Base-by-base conservation (phyloP, 2,797 vertebrate genomes). In the Potorous gilbertii region DNA sequence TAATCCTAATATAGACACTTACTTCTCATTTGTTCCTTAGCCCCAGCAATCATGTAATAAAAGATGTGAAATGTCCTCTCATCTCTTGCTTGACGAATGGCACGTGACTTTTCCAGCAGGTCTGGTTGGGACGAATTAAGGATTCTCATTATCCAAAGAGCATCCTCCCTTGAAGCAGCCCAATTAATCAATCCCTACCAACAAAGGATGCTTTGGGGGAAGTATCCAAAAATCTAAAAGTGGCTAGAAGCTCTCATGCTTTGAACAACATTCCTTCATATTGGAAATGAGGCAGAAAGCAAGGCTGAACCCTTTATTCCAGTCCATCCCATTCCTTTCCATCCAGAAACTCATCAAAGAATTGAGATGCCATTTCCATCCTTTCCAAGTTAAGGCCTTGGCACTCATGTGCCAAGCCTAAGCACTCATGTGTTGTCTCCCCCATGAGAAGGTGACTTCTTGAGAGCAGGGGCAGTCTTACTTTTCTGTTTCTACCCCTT, bases 11-110 rank as follows among this genome's bases (percentile, higher is more conserved):
- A 87, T 4, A 34, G 66, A 27, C 28, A 98, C 98, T 98, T 97
- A 99, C 99, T 98, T 97, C 97, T 98, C 98, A 99, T 98, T 97
- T 99, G 99, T 28, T 99, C 99, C 95, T 99, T 98, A 96, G 99
- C 99, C 56, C 99, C 99, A 40, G 99, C 99, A 55, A 99, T 99
- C 99, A 99, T 98, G 96, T 99, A 99, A 98, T 99, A 99, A 98
- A 99, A 99, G 97, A 99, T 99, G 97, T 99, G 99, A 98, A 99
- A 99, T 0, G 99, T 99, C 98, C 99, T 99, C 97, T 99, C 99
- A 0, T 99, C 99, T 98, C 98, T 99, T 96, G 99, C 99, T 98
- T 99, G 99, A 93, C 99, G 99, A 98, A 99, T 99, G 52, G 99
- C 99, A 55, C 99, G 99, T 91, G 99, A 99, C 98, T 99, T 99